Percentiles rank a stretch among this genome's conserved stretches.
phyloP scores from a whole-genome alignment of 2,888 invertebrate species.

The Lithophane semibrunnea region DNA sequence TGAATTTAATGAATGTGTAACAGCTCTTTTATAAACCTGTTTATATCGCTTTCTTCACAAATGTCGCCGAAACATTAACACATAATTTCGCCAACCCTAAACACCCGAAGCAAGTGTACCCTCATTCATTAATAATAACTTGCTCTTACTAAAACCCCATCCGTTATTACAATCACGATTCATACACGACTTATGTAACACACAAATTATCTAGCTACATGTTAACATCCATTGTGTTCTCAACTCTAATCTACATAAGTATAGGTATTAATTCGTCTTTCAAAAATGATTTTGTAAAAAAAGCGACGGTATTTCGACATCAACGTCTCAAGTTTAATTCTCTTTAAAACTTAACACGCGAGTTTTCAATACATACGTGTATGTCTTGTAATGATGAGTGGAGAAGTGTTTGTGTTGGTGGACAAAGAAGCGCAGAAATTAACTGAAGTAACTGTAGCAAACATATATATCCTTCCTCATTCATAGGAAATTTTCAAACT shows the following conservation, averaged over 20 bases:
- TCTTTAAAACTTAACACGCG: slow-evolving; percentile 74
- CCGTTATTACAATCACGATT: slow-evolving; percentile 85
- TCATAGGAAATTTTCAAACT: not conserved
- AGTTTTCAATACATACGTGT: slow-evolving; percentile 80
- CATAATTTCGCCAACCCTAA: slow-evolving; percentile 62
- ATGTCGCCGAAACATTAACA: not conserved
- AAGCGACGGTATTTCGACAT: slow-evolving; percentile 82
- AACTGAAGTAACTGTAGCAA: not conserved
- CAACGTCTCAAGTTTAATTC: slow-evolving; percentile 68
- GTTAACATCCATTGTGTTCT: slow-evolving; percentile 86
- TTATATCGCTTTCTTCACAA: not conserved
- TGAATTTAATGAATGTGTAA: no score
- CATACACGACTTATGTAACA: slow-evolving; percentile 86
- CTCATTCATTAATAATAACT: slow-evolving; percentile 87
- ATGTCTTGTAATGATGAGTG: slow-evolving; percentile 66
- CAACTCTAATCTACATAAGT: slow-evolving; percentile 89
- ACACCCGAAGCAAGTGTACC: slow-evolving; percentile 77
- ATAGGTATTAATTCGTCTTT: slow-evolving; percentile 90
- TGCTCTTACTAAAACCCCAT: slow-evolving; percentile 79
- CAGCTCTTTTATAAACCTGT: not conserved
- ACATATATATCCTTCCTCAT: not conserved
- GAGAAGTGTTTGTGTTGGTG: slow-evolving; percentile 64
- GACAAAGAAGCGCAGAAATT: not conserved
- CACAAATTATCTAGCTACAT: slow-evolving; percentile 86
- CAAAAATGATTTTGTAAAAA: slow-evolving; percentile 88